phyloP scores from a whole-genome alignment of 2,113 vertebrate species.

The Lophura nycthemera region DNA sequence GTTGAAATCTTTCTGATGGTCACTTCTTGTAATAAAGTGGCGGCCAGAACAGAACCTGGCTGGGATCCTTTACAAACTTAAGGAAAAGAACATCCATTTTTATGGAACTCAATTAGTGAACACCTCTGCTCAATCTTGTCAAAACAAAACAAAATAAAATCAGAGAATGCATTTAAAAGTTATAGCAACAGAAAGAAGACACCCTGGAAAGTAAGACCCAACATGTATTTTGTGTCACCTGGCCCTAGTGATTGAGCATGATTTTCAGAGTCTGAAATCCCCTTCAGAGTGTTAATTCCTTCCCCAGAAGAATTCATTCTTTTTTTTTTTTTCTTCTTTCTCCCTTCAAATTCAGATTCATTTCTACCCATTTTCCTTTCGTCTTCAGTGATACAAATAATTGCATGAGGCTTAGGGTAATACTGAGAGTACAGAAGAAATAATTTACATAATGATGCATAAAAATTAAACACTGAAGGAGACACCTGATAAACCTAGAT shows the following conservation, averaged over 20 bases:
- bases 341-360: neutral
- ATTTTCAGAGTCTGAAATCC: neutral
- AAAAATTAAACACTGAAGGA: neutral
- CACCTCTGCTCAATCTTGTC: neutral
- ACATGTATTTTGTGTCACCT: neutral
- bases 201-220: neutral
- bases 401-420: neutral
- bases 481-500: neutral
- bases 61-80: neutral
- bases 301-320: neutral
- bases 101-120: neutral
- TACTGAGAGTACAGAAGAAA: neutral
- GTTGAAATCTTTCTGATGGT: neutral
- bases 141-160: neutral
- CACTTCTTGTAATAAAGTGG: neutral
- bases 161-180: neutral
- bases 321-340: neutral
- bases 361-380: neutral
- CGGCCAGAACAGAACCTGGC: neutral
- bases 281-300: neutral
- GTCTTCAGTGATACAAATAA: neutral
- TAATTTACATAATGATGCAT: neutral
- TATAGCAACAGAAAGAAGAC: neutral
- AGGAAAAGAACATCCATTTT: neutral
- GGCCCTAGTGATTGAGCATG: neutral